Evolutionary conservation across 2,113 vertebrate genomes (phyloP), one percentile per base, ranked within the genome.

Genomic region (Nothoprocta pentlandii): DNA sequence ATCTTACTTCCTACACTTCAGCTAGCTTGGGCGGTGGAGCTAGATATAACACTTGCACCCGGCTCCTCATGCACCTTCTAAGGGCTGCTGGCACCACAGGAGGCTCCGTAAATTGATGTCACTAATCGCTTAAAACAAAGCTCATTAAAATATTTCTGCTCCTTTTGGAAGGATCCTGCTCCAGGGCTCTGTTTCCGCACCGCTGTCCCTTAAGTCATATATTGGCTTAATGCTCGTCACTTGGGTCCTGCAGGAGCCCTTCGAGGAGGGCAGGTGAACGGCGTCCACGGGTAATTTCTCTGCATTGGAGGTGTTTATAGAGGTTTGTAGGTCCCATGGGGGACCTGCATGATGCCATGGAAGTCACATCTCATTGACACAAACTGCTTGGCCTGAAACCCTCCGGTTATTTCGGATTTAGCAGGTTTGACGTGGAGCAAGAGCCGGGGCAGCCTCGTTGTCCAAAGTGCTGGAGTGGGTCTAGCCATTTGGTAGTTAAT

Each of bases 31-130:
- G 61, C 1, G 41, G 39, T 0, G 2, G 16, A 15, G 6, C 49
- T 68, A 41, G 53, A 41, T 76, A 23, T 54, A 26, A 89, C 41
- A 7, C 42, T 88, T 28, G 74, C 0, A 0, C 25, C 46, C 36
- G 89, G 30, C 7, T 90, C 81, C 78, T 58, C 47, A 2, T 44
- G 78, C 25, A 19, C 7, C 10, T 83, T 53, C 42, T 54, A 44
- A 61, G 39, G 21, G 4, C 75, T 90, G 10, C 28, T 61, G 44
- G 34, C 58, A n/a, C 46, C 74, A 47, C 11, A 44, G 39, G 14
- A n/a, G n/a, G 10, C 9, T 0, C 0, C 34, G 51, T 10, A 76
- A 88, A 47, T 63, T 28, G 0, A 1, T 42, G 53, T 56, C 6
- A 39, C 12, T 5, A 19, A 20, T 11, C 17, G 68, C 16, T 51